Evolutionary conservation across 2,797 vertebrate genomes (phyloP), one percentile per base, ranked within the genome.

Genomic region (Peromyscus attwateri): DNA sequence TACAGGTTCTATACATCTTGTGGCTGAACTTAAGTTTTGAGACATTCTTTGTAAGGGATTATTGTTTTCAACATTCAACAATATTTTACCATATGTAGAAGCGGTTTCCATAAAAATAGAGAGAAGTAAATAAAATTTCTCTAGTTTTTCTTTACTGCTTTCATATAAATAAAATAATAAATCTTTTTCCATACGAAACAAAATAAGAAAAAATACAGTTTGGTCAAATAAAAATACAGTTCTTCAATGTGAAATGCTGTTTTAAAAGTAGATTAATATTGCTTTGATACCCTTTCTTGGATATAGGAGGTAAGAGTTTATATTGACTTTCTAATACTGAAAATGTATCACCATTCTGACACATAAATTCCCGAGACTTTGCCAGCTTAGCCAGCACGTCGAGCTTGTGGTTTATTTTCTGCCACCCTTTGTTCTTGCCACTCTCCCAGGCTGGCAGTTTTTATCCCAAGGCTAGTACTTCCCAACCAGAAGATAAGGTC

Each of bases 121-220:
- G 29, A 11, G 31, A 76, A 79, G 14, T 25, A 2, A 97, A 40
- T 92, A 81, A 80, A 83, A 89, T 91, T 84, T 73, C 75, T 62
- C 87, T 79, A 76, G 49, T 75, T 79, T 70, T 64, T 94, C 91
- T 57, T 40, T 52, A 87, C 7, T 16, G 52, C n/a, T 87, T 95
- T 91, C 55, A 93, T 66, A 80, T 88, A 87, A 81, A n/a, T 91
- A 91, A 92, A 75, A 17, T 79, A 90, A 96, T 81, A 96, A 85
- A 68, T 91, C 43, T 64, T 66, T 52, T 81, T 9, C 1, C 73
- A 83, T 64, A 95, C 40, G 94, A 94, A 91, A 95, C 25, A 83
- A 95, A 97, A 77, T 80, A 2, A 10, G 57, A 9, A 76, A 31
- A 95, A 96, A 23, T 1, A 82, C 17, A 95, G 77, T 57, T 91